A percentile compares a stretch with the other conserved stretches of the same genome.
Evolutionary conservation across 2,888 invertebrate species (phyloP).

Genomic region (Drosophila kanekoi): DNA sequence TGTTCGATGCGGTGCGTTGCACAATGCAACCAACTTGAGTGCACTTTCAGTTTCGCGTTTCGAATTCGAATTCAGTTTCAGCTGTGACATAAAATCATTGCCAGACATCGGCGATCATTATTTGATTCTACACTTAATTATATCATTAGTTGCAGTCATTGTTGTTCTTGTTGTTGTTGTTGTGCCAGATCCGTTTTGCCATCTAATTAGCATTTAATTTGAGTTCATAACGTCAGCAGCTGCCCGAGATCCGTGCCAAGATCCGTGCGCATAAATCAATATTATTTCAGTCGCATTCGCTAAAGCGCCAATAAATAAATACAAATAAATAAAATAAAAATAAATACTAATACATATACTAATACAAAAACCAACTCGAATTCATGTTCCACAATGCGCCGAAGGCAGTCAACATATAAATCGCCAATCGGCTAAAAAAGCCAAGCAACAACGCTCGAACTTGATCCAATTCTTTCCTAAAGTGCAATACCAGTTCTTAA

Average conservation of each 20-base stretch:
- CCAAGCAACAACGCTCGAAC: constrained; percentile 49
- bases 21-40: constrained; percentile 62
- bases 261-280: constrained; percentile 75
- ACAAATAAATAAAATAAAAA: neutral
- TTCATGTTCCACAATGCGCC: constrained; percentile 32
- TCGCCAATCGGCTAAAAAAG: constrained; percentile 15
- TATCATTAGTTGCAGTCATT: constrained; percentile 48
- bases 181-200: constrained; percentile 67
- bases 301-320: constrained; percentile 5
- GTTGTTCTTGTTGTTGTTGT: neutral
- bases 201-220: constrained; percentile 70
- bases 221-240: constrained; percentile 43
- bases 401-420: constrained; percentile 54
- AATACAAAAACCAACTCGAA: constrained; percentile 24
- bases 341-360: neutral
- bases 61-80: constrained; percentile 31
- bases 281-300: constrained; percentile 51
- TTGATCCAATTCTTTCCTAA: constrained; percentile 67
- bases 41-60: constrained; percentile 65
- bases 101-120: constrained; percentile 15
- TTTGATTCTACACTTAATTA: constrained; percentile 60
- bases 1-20: constrained; percentile 62
- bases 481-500: constrained; percentile 53
- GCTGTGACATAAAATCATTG: constrained; percentile 35
- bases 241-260: constrained; percentile 52